Conservation (phyloP, 2,113 vertebrate species). For the Turnix velox region DNA sequence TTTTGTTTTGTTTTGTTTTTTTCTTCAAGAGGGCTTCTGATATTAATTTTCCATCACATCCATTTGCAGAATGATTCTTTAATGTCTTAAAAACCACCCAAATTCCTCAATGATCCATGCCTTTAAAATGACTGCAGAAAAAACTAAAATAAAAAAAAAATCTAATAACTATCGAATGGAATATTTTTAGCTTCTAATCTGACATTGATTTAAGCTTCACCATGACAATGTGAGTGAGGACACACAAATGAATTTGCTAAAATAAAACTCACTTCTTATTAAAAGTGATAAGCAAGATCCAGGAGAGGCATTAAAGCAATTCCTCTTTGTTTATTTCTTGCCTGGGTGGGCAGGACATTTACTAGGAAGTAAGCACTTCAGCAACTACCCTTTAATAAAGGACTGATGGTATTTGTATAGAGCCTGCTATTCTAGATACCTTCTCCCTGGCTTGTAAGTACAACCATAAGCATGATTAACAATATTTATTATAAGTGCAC, state of each 20-base stretch:
- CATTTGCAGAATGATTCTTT: not conserved
- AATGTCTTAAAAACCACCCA: not conserved
- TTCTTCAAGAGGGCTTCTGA: not conserved
- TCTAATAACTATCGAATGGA: constrained; percentile 25
- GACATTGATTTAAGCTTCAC: constrained; percentile 39
- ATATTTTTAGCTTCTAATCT: constrained; percentile 41
- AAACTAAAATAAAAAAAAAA: not conserved
- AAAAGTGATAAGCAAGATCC: not conserved
- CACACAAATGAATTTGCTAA: constrained; percentile 21
- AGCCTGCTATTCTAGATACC: not conserved
- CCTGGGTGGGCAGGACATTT: not conserved
- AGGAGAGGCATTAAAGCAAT: not conserved
- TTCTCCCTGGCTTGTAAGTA: not conserved
- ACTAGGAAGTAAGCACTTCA: not conserved
- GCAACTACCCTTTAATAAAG: not conserved
- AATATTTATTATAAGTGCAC: not conserved
- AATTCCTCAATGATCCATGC: not conserved
- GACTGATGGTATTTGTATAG: not conserved
- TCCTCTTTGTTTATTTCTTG: not conserved
- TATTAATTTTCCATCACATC: not conserved
- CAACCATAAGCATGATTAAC: constrained; percentile 1
- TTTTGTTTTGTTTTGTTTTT: not conserved
- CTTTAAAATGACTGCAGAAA: not conserved
- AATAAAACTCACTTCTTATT: constrained; percentile 8
- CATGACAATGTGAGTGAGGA: constrained; percentile 24